Evolutionary conservation across 2,113 vertebrate genomes (phyloP).

Genomic region (Triplophysa rosa): DNA sequence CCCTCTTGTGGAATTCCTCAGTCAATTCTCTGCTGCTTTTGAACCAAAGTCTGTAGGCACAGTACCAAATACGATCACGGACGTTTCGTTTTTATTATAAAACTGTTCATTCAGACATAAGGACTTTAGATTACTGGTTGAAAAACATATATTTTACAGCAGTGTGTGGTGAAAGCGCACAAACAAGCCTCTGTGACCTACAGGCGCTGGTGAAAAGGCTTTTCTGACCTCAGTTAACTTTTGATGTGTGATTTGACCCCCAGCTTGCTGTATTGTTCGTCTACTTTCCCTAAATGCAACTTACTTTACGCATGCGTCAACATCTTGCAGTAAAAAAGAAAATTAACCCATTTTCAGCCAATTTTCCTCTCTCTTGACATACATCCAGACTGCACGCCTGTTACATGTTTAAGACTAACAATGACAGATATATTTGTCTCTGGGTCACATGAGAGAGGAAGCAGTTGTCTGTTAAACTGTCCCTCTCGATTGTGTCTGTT

Average conservation of each 20-base stretch:
- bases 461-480: constrained; percentile 67
- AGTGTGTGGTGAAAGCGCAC: not conserved
- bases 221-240: constrained; percentile 60
- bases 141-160: not conserved
- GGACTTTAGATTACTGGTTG: constrained; percentile 18
- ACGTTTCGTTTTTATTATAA: constrained; percentile 3
- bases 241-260: constrained; percentile 64
- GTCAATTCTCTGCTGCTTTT: constrained; percentile 66
- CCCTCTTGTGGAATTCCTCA: constrained; percentile 84
- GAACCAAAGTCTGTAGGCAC: constrained; percentile 76
- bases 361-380: constrained; percentile 84
- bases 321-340: constrained; percentile 78
- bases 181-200: constrained; percentile 37
- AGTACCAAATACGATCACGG: constrained; percentile 20
- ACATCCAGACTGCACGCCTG: constrained; percentile 92
- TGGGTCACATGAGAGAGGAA: constrained; percentile 77
- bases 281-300: constrained; percentile 99
- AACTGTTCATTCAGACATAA: not conserved
- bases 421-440: constrained; percentile 75
- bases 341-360: constrained; percentile 83
- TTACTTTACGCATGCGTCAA: constrained; percentile 99
- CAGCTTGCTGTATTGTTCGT: constrained; percentile 86
- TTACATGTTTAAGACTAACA: constrained; percentile 79
- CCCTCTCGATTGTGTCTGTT: constrained; percentile 73
- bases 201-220: constrained; percentile 59